A percentile compares a stretch with the other conserved stretches of the same genome.
phyloP scores from a whole-genome alignment of 2,113 vertebrate species.

The Genyomyrus donnyi region DNA sequence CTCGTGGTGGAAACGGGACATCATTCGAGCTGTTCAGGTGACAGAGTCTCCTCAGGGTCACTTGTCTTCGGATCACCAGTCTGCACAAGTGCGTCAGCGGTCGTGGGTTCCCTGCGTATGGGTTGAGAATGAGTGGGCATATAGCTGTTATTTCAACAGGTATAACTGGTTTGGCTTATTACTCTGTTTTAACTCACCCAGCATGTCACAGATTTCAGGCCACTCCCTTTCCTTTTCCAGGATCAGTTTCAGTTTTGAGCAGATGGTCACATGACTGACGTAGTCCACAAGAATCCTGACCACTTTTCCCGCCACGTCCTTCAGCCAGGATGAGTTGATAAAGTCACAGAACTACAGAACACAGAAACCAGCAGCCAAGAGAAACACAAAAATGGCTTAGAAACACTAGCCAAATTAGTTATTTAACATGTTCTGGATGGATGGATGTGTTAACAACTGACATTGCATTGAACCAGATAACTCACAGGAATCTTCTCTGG shows the following conservation, averaged over 20 bases:
- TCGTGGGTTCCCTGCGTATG: slow-evolving; percentile 64
- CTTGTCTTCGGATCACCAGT: slow-evolving; percentile 65
- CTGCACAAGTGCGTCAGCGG: slow-evolving; percentile 75
- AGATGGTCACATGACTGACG: slow-evolving; percentile 67
- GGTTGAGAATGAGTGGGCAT: neutral
- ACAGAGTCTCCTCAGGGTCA: slow-evolving; percentile 61
- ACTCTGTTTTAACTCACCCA: slow-evolving; percentile 49
- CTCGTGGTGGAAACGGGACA: slow-evolving; percentile 59
- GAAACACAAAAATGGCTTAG: neutral
- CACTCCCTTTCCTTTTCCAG: slow-evolving; percentile 70
- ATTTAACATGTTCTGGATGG: neutral
- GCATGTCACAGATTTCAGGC: slow-evolving; percentile 62
- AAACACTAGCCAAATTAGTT: neutral
- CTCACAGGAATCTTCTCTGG: slow-evolving; percentile 48
- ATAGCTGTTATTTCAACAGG: neutral
- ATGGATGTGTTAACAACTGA: neutral
- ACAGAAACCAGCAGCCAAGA: slow-evolving; percentile 3
- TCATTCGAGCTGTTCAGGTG: slow-evolving; percentile 53
- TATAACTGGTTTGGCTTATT: neutral
- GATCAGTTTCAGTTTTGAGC: slow-evolving; percentile 63
- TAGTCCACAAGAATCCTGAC: slow-evolving; percentile 72
- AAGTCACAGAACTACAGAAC: slow-evolving; percentile 77
- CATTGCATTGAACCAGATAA: slow-evolving; percentile 7
- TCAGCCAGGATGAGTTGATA: slow-evolving; percentile 70
- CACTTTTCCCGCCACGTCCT: slow-evolving; percentile 60